Conservation (phyloP, 2,888 invertebrate genomes). For the Lumbricus terrestris region DNA sequence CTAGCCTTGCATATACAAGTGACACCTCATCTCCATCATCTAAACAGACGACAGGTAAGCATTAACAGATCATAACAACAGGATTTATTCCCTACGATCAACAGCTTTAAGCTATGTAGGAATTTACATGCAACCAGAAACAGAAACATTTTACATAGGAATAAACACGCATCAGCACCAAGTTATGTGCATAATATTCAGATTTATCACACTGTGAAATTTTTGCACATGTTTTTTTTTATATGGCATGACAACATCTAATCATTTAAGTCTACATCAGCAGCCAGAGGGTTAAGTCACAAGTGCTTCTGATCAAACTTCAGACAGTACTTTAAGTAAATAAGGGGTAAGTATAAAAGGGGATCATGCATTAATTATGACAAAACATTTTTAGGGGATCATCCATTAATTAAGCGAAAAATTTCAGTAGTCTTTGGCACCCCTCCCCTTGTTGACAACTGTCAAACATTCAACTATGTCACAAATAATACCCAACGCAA, state of each 20-base stretch:
- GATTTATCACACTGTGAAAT: neutral
- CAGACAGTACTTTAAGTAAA: neutral
- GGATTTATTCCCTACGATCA: neutral
- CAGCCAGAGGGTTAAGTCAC: neutral
- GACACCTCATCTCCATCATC: conserved; percentile 58
- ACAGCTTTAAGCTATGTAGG: neutral
- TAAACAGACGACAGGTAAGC: neutral
- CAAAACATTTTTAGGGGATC: too few species aligned
- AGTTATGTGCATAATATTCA: neutral
- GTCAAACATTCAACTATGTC: too few species aligned
- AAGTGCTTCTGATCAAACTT: neutral
- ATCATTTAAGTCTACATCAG: neutral
- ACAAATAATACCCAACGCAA: too few species aligned
- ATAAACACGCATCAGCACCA: neutral
- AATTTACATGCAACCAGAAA: neutral
- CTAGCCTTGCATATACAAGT: conserved; percentile 62
- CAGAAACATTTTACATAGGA: neutral
- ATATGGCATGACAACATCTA: neutral
- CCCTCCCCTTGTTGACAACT: too few species aligned
- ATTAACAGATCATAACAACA: neutral
- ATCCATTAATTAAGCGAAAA: too few species aligned
- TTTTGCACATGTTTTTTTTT: neutral
- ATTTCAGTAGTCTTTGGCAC: too few species aligned
- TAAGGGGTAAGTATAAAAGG: too few species aligned
- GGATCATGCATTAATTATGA: too few species aligned